Evolutionary conservation across 2,113 vertebrate species (phyloP), one percentile per base, ranked within the genome.

Genomic region (Orientallactaga bullata): DNA sequence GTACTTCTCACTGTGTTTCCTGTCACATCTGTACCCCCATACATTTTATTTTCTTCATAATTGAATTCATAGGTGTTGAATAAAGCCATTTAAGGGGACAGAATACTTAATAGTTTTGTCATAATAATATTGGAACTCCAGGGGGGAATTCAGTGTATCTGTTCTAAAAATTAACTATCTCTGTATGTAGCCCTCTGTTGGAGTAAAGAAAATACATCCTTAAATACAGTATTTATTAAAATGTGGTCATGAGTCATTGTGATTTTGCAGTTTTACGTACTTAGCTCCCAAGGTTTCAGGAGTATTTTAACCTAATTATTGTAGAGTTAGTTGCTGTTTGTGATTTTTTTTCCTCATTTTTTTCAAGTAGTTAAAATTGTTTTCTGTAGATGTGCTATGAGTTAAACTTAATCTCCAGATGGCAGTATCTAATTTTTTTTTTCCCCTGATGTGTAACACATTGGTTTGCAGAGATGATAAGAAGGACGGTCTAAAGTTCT

Each of bases 401-500:
- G 42, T 86, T 94, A 68, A 80, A 88, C 30, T 87, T 58, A 18
- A 5, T n/a, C 1, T 69, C 9, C 1, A 23, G 35, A 35, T 55
- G 65, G 69, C 90, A 74, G 30, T 87, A 21, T 28, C 87, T 91
- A 60, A 90, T n/a, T 0, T 30, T 3, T 47, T 79, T 35, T 51
- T 28, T 17, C 2, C 5, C 9, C 68, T 17, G 2, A 79, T 69
- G 88, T 78, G 24, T 35, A 39, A 84, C 0, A 74, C 92, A 0
- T 74, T 96, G 77, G 24, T 91, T 97, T 97, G 51, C 86, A 99
- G 99, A 98, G 99, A 99, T 97, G 99, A 99, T 97, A 98, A 98
- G 95, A 99, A 99, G 96, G 99, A 99, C 58, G 99, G 99, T 15
- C 98, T 99, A 85, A 99, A 99, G 95, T 99, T 99, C 96, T 99